Percentiles rank a stretch among this genome's conserved stretches.
Evolutionary conservation across 1,140 invertebrate genomes (phyloP).

Genomic region (Pseudomyrmex cubaensis): DNA sequence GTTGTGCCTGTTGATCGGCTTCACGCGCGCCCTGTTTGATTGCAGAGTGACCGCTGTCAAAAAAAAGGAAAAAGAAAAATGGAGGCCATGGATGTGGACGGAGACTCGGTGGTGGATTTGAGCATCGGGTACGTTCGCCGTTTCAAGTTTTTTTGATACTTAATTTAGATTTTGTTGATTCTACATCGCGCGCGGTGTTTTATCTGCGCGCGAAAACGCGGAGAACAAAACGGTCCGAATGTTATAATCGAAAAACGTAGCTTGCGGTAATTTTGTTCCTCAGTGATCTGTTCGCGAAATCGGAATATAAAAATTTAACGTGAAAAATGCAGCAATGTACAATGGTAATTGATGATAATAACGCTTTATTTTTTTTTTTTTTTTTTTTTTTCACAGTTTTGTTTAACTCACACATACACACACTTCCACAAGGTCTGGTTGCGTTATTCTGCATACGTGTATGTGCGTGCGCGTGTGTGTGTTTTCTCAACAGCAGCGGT

Average conservation of each 20-base stretch:
- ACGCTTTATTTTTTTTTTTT: not conserved
- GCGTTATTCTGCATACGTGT: constrained; percentile 11
- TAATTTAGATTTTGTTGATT: not conserved
- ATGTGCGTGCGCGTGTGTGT: constrained; percentile 6
- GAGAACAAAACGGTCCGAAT: not conserved
- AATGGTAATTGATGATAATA: constrained; percentile 26
- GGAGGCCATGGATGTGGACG: constrained; percentile 88
- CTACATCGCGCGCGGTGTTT: not conserved
- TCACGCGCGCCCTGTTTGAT: constrained; percentile 42
- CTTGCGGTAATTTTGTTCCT: not conserved
- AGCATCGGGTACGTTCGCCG: constrained; percentile 88
- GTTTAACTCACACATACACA: constrained; percentile 9
- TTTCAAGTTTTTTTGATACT: too few species aligned
- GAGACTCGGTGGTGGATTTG: constrained; percentile 90
- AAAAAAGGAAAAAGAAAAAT: constrained; percentile 77
- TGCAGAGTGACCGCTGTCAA: constrained; percentile 55
- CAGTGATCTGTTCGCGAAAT: too few species aligned
- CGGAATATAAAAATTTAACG: constrained; percentile 20
- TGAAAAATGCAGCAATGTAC: not conserved
- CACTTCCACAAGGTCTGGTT: not conserved
- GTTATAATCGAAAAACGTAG: too few species aligned
- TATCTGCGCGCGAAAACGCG: not conserved
- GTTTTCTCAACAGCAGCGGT: constrained; percentile 76
- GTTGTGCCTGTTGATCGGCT: constrained; percentile 49
- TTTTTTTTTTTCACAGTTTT: not conserved